Evolutionary conservation across 2,888 invertebrate species (phyloP).

Genomic region (Siphlonurus alternatus): DNA sequence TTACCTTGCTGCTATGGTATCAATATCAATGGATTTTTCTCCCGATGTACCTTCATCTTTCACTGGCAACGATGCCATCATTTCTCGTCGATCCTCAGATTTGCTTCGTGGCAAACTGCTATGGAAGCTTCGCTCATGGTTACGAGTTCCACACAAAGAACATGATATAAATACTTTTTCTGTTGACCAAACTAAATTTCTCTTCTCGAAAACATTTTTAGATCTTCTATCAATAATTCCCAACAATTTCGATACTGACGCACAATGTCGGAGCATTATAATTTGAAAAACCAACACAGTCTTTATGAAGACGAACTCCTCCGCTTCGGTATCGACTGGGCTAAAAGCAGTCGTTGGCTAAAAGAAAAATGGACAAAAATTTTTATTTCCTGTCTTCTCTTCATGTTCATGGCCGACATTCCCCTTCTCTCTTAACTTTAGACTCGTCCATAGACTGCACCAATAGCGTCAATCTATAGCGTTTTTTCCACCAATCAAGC

Average conservation of each 20-base stretch:
- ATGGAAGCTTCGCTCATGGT: constrained; percentile 9
- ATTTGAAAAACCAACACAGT: too few relatives aligned
- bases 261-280: neutral
- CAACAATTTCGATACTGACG: neutral
- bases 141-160: neutral
- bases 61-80: constrained; percentile 23
- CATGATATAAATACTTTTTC: neutral
- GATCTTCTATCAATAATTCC: neutral
- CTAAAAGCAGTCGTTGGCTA: too few relatives aligned
- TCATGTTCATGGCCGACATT: neutral
- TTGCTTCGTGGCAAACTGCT: constrained; percentile 16
- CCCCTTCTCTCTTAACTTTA: neutral
- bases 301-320: too few relatives aligned
- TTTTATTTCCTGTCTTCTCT: neutral
- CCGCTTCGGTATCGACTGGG: too few relatives aligned
- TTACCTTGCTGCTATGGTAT: constrained; percentile 42
- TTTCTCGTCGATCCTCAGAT: constrained; percentile 22
- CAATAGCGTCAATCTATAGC: neutral
- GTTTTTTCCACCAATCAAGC: neutral
- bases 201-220: neutral
- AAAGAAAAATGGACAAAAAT: neutral
- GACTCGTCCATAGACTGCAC: too few relatives aligned
- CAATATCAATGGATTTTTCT: constrained; percentile 53
- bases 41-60: constrained; percentile 63
- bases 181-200: neutral